Evolutionary conservation across 2,888 invertebrate species (phyloP).

Genomic region (Choristoneura rosaceana): DNA sequence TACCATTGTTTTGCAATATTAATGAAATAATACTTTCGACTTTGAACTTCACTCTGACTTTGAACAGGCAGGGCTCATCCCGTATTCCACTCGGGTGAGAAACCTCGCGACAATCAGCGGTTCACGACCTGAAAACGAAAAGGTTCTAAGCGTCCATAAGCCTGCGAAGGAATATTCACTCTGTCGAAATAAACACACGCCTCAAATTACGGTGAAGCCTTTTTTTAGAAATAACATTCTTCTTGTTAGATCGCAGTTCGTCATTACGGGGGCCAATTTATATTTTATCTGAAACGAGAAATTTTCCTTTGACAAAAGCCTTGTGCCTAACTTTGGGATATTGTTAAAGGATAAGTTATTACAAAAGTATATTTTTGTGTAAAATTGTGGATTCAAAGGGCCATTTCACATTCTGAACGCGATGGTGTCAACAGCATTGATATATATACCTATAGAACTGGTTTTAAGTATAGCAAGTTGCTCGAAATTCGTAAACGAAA

Average conservation of each 20-base stretch:
- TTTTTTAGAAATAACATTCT: neutral
- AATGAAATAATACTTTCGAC: conserved; percentile 7
- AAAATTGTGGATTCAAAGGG: neutral
- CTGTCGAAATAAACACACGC: neutral
- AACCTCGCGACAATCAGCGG: conserved; percentile 5
- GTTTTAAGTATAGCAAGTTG: no score
- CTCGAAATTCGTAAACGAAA: no score
- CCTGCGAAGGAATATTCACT: neutral
- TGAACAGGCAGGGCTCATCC: conserved; percentile 12
- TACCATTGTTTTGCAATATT: conserved; percentile 1
- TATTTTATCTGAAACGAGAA: conserved; percentile 33
- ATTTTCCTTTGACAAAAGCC: conserved; percentile 29
- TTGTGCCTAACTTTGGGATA: conserved; percentile 14
- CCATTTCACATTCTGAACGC: neutral
- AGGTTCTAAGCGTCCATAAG: neutral
- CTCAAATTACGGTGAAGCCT: neutral
- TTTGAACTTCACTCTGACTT: conserved; percentile 10
- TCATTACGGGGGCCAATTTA: conserved; percentile 36
- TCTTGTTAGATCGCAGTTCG: neutral
- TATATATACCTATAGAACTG: no score
- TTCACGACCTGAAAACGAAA: neutral
- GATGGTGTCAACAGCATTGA: no score
- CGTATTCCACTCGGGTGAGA: conserved; percentile 9
- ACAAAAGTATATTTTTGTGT: neutral
- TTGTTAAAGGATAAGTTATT: conserved; percentile 15